Base-by-base conservation (phyloP, 2,113 vertebrate genomes). In the Brachypodius melanocephalos region DNA sequence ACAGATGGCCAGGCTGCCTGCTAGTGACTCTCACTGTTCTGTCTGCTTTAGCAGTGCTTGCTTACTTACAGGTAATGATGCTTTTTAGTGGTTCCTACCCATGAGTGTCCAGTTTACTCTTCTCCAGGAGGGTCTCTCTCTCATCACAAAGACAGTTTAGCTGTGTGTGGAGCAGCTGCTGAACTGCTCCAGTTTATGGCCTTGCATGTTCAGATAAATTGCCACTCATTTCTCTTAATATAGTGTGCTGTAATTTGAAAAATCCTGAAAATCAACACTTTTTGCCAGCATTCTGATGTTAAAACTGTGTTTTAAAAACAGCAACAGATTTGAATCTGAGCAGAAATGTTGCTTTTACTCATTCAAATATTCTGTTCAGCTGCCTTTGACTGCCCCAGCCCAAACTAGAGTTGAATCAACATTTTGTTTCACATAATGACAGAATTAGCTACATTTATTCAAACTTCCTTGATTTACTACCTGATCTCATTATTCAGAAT, bases 111-210 rank as follows among this genome's bases (percentile, higher is more conserved):
- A 88, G 59, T 69, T 78, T 51, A 16, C 54, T n/a, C 59, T 95
- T 83, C 79, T 94, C 42, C 38, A 73, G 32, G 38, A 94, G 38
- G 26, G 54, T 88, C 59, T 83, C 3, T 3, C 31, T 93, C 36
- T 85, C 78, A 68, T 79, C 69, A 93, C 92, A 94, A 89, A 89
- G 91, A 71, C 63, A 81, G 73, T 91, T 87, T 72, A 75, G 85
- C 61, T 95, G 84, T 58, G 81, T 85, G 28, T 88, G 89, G 66
- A 95, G 92, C 95, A 96, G 95, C 92, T 96, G 93, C 85, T 89
- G 83, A 92, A 92, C 79, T 67, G 88, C 79, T 90, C 57, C 8
- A 1, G 24, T 86, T 97, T 95, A 94, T 74, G 59, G 85, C 75
- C 32, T 71, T 62, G 46, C 83, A 86, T 77, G 95, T 94, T 88